Evolutionary conservation across 37 sponge, comb jelly and placozoan genomes (phyloP).

Genomic region (Axinella damicornis): DNA sequence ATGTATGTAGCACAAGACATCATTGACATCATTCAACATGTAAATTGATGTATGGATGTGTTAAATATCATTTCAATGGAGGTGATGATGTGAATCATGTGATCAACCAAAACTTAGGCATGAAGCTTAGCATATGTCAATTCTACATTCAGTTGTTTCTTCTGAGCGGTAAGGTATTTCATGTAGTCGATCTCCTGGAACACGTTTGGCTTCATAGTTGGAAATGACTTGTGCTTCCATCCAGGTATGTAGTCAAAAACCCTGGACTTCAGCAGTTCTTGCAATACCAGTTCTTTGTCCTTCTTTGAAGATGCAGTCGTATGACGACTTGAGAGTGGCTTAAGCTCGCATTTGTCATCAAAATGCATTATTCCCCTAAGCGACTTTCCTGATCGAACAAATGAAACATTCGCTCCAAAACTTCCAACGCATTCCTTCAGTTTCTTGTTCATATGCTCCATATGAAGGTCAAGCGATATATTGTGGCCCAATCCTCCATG

Average conservation of each 20-base stretch:
- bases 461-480: slow-evolving; percentile 56
- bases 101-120: too few species aligned
- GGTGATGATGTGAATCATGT: too few species aligned
- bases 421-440: slow-evolving; percentile 44
- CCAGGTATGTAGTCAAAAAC: slow-evolving; percentile 59
- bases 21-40: too few species aligned
- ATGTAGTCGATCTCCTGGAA: not conserved
- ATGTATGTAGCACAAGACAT: too few species aligned
- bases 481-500: slow-evolving; percentile 34
- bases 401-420: slow-evolving; percentile 57
- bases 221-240: slow-evolving; percentile 22
- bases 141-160: too few species aligned
- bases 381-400: slow-evolving; percentile 37
- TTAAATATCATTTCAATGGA: too few species aligned
- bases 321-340: not conserved
- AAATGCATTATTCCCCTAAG: slow-evolving; percentile 26
- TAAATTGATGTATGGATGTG: too few species aligned
- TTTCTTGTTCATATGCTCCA: slow-evolving; percentile 49
- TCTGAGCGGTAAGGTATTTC: too few species aligned
- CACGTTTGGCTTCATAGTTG: slow-evolving; percentile 21
- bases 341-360: slow-evolving; percentile 27
- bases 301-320: slow-evolving; percentile 11
- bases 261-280: slow-evolving; percentile 20
- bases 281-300: slow-evolving; percentile 12
- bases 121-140: too few species aligned